Conservation (phyloP, 2,888 invertebrate genomes). For the Schrankia costaestrigalis region DNA sequence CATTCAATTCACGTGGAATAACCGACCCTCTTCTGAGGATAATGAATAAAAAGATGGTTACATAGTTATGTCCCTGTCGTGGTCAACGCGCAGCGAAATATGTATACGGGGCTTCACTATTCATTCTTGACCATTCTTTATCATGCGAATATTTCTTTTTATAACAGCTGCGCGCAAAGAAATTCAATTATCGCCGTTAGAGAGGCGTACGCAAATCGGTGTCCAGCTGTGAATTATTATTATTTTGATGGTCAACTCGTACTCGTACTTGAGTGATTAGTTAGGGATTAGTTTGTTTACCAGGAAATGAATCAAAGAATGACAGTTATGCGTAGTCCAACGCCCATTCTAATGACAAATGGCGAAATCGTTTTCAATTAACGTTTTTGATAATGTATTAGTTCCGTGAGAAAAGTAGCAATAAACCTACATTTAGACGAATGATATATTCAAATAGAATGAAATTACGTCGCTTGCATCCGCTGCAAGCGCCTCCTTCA, state of each 20-base stretch:
- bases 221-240: constrained; percentile 31
- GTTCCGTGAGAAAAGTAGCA: constrained; percentile 80
- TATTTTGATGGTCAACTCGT: constrained; percentile 15
- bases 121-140: constrained; percentile 66
- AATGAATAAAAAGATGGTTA: constrained; percentile 73
- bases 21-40: constrained; percentile 69
- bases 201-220: constrained; percentile 47
- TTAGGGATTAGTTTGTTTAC: constrained; percentile 42
- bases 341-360: constrained; percentile 61
- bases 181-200: constrained; percentile 47
- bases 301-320: constrained; percentile 45
- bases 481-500: constrained; percentile 69
- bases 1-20: constrained; percentile 71
- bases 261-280: constrained; percentile 36
- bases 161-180: constrained; percentile 52
- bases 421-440: constrained; percentile 78
- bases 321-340: constrained; percentile 50
- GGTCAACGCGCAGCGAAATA: constrained; percentile 66
- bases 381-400: constrained; percentile 74
- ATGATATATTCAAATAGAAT: constrained; percentile 79
- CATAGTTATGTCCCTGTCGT: constrained; percentile 62
- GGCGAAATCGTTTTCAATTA: constrained; percentile 74
- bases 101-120: constrained; percentile 69
- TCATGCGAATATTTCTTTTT: constrained; percentile 53
- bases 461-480: constrained; percentile 72